These are phyloP conservation scores for Sanderia malayensis DNA, from an alignment of 30 jellyfish, hydroid and myxozoan genomes.

Conservation along the genomic window DNA sequence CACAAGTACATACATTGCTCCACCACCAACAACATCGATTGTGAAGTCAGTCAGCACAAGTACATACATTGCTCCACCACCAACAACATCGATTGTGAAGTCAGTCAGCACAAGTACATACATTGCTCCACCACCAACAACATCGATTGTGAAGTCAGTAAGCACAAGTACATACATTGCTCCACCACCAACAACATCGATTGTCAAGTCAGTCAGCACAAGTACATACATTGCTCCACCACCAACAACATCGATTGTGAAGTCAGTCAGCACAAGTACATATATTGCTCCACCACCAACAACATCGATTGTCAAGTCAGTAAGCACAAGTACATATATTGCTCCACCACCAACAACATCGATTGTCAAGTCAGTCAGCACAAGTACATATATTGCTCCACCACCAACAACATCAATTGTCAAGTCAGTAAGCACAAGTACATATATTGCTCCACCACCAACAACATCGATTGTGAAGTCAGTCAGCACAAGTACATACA, in stretches of 20 bases:
- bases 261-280: neutral
- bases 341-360: constrained; percentile 3
- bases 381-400: neutral
- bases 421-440: neutral
- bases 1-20: neutral
- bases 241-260: neutral
- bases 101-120: neutral
- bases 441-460: neutral
- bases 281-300: neutral
- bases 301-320: neutral
- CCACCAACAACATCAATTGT: constrained; percentile 1
- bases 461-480: neutral
- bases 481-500: neutral
- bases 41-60: neutral
- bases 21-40: neutral
- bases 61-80: neutral
- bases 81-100: neutral
- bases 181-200: neutral
- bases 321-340: neutral
- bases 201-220: neutral
- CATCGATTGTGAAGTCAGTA: neutral
- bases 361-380: neutral
- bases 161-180: neutral
- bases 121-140: neutral
- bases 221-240: neutral